Base-by-base conservation (phyloP, 2,113 vertebrate species). In the Jaculus jaculus region DNA sequence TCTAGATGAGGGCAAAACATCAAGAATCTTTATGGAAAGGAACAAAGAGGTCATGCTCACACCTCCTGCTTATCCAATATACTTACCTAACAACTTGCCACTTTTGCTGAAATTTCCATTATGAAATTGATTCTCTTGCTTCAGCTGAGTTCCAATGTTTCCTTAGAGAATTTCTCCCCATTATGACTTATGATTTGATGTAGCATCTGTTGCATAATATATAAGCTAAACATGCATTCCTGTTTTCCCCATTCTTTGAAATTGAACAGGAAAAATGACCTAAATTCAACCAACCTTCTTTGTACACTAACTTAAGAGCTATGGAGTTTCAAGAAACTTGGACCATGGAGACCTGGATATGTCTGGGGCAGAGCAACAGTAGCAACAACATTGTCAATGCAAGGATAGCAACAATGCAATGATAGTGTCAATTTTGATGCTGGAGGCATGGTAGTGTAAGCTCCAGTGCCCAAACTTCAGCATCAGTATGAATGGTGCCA, bases 21-120 rank as follows among this genome's bases (percentile, higher is more conserved):
- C 65, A 69, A n/a, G 73, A 84, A 84, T 73, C 26, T 84, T n/a
- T 1, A 34, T 54, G 68, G 54, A 32, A 34, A 54, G 47, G 32
- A 93, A 90, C 3, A 24, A 75, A 77, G 51, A 37, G 6, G 18
- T 90, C 18, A 28, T 24, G 12, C 24, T 81, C 2, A 47, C 13
- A 87, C 21, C 26, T 90, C 7, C 42, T 47, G 66, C 37, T 88
- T 90, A 30, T 84, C 88, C 68, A 87, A 89, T 95, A 91, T 82
- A 68, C 26, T 72, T 10, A 84, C 28, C 65, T 89, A 82, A 11
- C 61, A 91, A 51, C 24, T 54, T 94, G 80, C 18, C 30, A 78
- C 68, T 92, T 86, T 95, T 71, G 21, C 34, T 89, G 51, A 83
- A 89, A 75, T 85, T 89, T 75, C 7, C 32, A 71, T 79, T 6